Evolutionary conservation across 2,797 vertebrate species (phyloP).

Genomic region (Aplochiton taeniatus): DNA sequence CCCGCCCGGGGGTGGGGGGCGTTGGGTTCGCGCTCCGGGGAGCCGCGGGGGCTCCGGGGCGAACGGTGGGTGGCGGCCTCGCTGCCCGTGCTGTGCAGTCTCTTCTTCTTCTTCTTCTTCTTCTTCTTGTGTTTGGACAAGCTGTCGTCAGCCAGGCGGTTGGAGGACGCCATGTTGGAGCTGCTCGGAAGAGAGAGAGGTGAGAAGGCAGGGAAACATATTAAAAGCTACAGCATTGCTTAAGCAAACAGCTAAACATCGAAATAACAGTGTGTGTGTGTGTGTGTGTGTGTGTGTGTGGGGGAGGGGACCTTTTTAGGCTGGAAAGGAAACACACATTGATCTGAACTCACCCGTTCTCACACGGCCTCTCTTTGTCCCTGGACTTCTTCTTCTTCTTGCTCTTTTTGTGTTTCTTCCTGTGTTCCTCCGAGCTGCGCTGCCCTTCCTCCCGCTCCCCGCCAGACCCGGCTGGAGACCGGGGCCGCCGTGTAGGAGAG

Average conservation of each 20-base stretch:
- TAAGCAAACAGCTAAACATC: too few relatives aligned
- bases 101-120: slow-evolving; percentile 84
- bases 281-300: too few relatives aligned
- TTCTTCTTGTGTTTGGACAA: slow-evolving; percentile 82
- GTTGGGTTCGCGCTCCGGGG: slow-evolving; percentile 22
- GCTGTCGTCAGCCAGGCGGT: slow-evolving; percentile 67
- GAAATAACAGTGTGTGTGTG: too few relatives aligned
- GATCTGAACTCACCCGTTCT: slow-evolving; percentile 69
- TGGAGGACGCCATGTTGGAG: slow-evolving; percentile 74
- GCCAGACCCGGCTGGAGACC: slow-evolving; percentile 9
- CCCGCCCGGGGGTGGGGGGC: slow-evolving; percentile 32
- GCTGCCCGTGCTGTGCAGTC: slow-evolving; percentile 70
- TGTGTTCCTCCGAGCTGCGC: slow-evolving; percentile 58
- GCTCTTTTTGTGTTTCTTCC: slow-evolving; percentile 87
- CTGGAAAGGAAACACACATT: neutral
- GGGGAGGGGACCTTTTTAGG: too few relatives aligned
- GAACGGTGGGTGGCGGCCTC: too few relatives aligned
- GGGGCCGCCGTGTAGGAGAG: slow-evolving; percentile 31
- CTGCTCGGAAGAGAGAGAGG: slow-evolving; percentile 59
- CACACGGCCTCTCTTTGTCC: slow-evolving; percentile 79
- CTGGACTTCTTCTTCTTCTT: slow-evolving; percentile 94
- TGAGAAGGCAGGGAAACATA: too few relatives aligned
- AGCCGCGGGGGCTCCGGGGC: slow-evolving; percentile 32
- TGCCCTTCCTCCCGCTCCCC: slow-evolving; percentile 46
- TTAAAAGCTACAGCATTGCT: too few relatives aligned